Percentiles rank a stretch among this genome's conserved stretches.
These are phyloP conservation scores for Eurypyga helias DNA, from an alignment of 2,113 vertebrate genomes.

Conservation along the genomic window DNA sequence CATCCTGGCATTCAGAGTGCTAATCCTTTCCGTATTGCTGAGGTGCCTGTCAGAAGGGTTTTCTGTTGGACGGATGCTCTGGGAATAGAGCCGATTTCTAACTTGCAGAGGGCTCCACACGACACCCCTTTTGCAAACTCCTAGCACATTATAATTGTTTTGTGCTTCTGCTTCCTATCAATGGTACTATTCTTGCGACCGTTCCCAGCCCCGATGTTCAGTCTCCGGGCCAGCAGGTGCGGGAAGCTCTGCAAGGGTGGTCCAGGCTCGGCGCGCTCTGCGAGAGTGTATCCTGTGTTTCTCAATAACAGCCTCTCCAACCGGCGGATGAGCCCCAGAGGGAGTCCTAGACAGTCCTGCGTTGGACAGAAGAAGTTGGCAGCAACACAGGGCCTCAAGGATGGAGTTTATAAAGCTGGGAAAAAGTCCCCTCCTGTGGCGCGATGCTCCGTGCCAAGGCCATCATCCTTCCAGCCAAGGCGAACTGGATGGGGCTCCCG, in stretches of 20 bases:
- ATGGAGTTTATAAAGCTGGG: constrained; percentile 22
- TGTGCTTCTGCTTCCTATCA: neutral
- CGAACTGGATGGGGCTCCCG: constrained; percentile 37
- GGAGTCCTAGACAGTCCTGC: constrained; percentile 21
- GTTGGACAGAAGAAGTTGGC: constrained; percentile 28
- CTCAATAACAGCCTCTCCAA: constrained; percentile 21
- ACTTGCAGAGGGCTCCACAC: neutral
- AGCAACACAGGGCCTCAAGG: neutral
- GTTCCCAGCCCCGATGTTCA: neutral
- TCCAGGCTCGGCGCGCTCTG: neutral
- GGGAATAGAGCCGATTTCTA: neutral
- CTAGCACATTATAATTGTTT: neutral
- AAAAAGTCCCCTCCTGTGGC: constrained; percentile 27
- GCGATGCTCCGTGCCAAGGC: constrained; percentile 28
- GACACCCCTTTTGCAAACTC: fast-evolving
- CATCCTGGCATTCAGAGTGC: neutral
- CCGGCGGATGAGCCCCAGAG: constrained; percentile 45
- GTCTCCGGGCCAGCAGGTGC: constrained; percentile 1
- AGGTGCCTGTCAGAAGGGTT: neutral
- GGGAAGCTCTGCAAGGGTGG: constrained; percentile 44
- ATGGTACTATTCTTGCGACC: neutral
- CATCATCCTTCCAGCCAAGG: constrained; percentile 59
- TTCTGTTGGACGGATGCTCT: neutral
- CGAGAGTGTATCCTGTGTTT: neutral
- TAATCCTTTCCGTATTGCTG: neutral